phyloP scores from a whole-genome alignment of 2,797 vertebrate species.

The Acomys russatus region DNA sequence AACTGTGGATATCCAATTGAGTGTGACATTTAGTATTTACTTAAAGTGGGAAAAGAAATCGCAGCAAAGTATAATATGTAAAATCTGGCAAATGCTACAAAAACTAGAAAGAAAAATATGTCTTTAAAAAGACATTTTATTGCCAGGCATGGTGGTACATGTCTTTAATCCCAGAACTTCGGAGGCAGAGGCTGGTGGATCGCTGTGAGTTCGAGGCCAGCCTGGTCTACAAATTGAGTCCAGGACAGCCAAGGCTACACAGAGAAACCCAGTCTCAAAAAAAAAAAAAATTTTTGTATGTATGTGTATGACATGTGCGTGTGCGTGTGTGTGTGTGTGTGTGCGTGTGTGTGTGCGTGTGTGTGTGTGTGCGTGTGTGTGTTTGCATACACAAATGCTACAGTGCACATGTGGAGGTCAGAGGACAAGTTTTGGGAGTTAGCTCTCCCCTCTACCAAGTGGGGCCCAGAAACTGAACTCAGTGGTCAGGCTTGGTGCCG shows the following conservation, averaged over 20 bases:
- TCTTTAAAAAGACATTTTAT: too few species aligned
- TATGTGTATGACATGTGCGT: too few species aligned
- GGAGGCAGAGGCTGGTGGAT: too few species aligned
- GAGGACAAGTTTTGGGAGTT: neutral
- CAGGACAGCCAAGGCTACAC: too few species aligned
- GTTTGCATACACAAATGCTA: neutral
- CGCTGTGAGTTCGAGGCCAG: too few species aligned
- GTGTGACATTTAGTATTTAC: neutral
- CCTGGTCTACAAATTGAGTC: too few species aligned
- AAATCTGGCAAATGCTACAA: conserved; percentile 6
- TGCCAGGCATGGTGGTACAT: too few species aligned
- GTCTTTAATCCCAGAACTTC: too few species aligned
- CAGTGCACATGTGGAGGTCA: neutral
- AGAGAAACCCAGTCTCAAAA: too few species aligned
- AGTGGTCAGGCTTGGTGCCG: neutral
- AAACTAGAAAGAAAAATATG: neutral
- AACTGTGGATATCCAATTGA: conserved; percentile 18
- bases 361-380: too few species aligned
- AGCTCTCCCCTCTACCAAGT: neutral
- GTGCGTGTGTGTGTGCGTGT: neutral
- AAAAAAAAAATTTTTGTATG: too few species aligned
- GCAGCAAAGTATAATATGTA: conserved; percentile 19
- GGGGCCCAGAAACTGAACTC: neutral
- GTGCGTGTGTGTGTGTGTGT: too few species aligned
- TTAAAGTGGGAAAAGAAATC: conserved; percentile 15